Evolutionary conservation across 1,140 invertebrate species (phyloP).

Genomic region (Caenorhabditis inopinata): DNA sequence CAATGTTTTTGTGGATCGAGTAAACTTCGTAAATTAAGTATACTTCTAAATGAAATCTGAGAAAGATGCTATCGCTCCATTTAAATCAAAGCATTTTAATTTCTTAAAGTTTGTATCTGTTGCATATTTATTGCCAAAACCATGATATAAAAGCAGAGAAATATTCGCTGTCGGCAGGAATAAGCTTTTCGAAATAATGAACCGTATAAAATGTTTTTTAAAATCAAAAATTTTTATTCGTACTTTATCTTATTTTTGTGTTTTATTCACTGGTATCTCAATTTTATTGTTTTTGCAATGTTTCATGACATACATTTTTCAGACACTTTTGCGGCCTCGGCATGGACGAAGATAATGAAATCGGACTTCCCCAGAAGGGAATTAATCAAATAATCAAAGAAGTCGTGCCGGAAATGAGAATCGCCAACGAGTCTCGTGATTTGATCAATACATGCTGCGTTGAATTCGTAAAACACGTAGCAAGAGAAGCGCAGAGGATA

Average conservation of each 20-base stretch:
- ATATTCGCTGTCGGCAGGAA: too few species aligned
- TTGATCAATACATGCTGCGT: constrained; percentile 63
- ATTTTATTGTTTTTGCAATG: background rate
- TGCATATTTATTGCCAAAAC: too few species aligned
- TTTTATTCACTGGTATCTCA: background rate
- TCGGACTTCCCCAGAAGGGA: constrained; percentile 65
- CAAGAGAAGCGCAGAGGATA: constrained; percentile 63
- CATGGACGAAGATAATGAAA: constrained; percentile 65
- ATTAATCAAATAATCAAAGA: constrained; percentile 66
- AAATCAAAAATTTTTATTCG: too few species aligned
- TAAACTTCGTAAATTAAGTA: too few species aligned
- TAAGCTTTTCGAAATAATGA: too few species aligned
- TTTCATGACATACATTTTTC: background rate
- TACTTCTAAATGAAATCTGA: too few species aligned
- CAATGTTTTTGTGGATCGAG: too few species aligned
- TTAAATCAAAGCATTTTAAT: too few species aligned
- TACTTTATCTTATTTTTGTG: background rate
- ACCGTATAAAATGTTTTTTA: too few species aligned
- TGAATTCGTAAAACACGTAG: constrained; percentile 62
- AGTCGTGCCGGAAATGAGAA: constrained; percentile 61
- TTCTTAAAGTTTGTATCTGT: too few species aligned
- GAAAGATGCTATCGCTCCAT: too few species aligned
- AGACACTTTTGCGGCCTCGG: background rate
- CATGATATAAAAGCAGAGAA: too few species aligned
- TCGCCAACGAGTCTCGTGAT: constrained; percentile 64